A percentile compares a stretch with the other conserved stretches of the same genome.
Conservation (phyloP, 2,888 invertebrate genomes). For the Rhorus exstirpatorius region DNA sequence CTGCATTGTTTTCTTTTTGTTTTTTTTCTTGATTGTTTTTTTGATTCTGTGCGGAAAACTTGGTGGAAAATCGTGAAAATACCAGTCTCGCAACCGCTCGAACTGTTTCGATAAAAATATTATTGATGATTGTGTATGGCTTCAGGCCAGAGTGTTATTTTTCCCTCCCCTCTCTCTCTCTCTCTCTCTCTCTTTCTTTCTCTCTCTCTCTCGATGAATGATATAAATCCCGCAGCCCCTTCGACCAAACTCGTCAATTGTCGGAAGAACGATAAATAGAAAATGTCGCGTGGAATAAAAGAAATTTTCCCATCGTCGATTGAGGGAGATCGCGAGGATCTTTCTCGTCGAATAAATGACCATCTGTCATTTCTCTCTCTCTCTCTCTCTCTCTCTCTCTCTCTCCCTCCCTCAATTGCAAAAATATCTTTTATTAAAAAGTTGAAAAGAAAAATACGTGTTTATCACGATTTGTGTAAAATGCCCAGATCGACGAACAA, state of each 20-base stretch:
- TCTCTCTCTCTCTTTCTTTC: constrained; percentile 23
- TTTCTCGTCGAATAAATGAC: constrained; percentile 12
- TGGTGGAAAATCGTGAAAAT: constrained; percentile 19
- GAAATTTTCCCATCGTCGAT: constrained; percentile 22
- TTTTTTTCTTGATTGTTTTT: neutral
- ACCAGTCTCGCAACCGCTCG: neutral
- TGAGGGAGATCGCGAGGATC: neutral
- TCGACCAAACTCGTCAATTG: constrained; percentile 22
- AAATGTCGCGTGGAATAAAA: constrained; percentile 30
- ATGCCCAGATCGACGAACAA: neutral
- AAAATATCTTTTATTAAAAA: constrained; percentile 2
- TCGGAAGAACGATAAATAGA: constrained; percentile 43
- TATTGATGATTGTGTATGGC: constrained; percentile 26
- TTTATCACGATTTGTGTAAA: no score
- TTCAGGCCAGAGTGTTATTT: constrained; percentile 2
- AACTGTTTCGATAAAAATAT: constrained; percentile 46
- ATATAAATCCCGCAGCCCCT: constrained; percentile 29
- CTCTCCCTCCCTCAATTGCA: neutral
- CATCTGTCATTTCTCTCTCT: neutral
- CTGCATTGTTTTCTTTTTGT: constrained; percentile 32
- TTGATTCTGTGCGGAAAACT: constrained; percentile 21
- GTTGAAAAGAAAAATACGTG: neutral
- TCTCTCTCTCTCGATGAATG: constrained; percentile 33
- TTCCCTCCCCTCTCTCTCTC: constrained; percentile 7
- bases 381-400: neutral